These are phyloP conservation scores for Gila orcuttii DNA, from an alignment of 2,113 vertebrate genomes.

Conservation along the genomic window DNA sequence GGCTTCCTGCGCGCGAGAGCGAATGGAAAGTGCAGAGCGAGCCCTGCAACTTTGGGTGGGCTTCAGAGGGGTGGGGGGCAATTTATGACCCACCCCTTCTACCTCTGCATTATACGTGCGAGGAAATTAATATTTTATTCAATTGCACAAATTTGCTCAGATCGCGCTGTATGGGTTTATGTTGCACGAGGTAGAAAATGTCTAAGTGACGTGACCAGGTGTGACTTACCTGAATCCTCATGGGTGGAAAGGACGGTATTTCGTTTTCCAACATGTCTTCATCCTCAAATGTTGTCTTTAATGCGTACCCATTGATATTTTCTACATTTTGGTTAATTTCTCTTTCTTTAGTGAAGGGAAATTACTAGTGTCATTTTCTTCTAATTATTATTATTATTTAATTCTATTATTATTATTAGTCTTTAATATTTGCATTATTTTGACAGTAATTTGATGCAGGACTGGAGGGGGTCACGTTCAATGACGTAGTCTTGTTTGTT, in stretches of 20 bases:
- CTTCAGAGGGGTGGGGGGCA: background rate
- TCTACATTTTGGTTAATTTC: background rate
- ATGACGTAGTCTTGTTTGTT: slow-evolving; percentile 89
- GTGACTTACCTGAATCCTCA: slow-evolving; percentile 10
- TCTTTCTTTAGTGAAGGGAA: background rate
- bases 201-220: background rate
- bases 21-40: slow-evolving; percentile 36
- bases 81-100: slow-evolving; percentile 34
- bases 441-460: background rate
- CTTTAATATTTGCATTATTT: background rate
- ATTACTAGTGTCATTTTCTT: no score
- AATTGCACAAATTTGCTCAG: background rate
- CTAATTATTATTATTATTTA: no score
- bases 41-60: slow-evolving; percentile 40
- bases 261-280: background rate
- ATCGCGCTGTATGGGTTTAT: background rate
- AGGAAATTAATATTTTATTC: background rate
- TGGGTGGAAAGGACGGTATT: no score
- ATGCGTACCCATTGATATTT: background rate
- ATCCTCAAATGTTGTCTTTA: background rate
- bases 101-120: slow-evolving; percentile 15
- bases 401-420: background rate
- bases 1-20: background rate
- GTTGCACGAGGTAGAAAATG: background rate
- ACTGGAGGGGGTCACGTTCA: slow-evolving; percentile 82